Evolutionary conservation across 2,113 vertebrate species (phyloP).

Genomic region (Coregonus clupeaformis): DNA sequence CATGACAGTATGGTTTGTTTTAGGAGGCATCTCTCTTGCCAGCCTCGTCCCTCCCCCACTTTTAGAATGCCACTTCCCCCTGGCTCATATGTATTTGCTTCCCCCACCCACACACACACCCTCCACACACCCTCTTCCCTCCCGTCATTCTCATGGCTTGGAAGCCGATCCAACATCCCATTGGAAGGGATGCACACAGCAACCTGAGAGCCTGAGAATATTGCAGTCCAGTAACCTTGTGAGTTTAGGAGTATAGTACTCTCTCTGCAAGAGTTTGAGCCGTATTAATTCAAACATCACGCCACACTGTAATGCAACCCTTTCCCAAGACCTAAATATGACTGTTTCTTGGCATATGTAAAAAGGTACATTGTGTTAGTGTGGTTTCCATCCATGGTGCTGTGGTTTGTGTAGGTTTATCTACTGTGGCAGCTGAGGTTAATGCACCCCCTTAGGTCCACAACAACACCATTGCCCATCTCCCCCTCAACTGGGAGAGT

Average conservation of each 20-base stretch:
- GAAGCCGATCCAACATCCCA: neutral
- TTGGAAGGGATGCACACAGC: neutral
- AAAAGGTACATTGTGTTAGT: neutral
- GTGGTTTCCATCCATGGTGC: neutral
- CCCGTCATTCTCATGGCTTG: neutral
- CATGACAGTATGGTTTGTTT: constrained; percentile 38
- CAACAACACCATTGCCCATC: neutral
- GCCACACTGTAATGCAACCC: neutral
- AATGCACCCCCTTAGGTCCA: neutral
- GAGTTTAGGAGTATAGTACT: neutral
- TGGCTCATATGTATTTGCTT: neutral
- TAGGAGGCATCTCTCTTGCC: neutral
- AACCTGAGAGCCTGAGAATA: constrained; percentile 12
- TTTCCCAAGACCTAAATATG: neutral
- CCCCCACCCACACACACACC: neutral
- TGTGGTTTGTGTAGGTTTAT: neutral
- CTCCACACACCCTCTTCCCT: neutral
- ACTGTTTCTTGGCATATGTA: neutral
- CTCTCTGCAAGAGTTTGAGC: neutral
- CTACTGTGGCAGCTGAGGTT: neutral
- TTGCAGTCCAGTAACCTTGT: neutral
- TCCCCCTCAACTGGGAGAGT: neutral
- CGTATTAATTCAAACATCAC: neutral
- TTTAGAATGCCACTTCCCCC: neutral
- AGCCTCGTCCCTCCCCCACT: neutral